Evolutionary conservation across 2,888 invertebrate genomes (phyloP).

Genomic region (Drosophila merina): DNA sequence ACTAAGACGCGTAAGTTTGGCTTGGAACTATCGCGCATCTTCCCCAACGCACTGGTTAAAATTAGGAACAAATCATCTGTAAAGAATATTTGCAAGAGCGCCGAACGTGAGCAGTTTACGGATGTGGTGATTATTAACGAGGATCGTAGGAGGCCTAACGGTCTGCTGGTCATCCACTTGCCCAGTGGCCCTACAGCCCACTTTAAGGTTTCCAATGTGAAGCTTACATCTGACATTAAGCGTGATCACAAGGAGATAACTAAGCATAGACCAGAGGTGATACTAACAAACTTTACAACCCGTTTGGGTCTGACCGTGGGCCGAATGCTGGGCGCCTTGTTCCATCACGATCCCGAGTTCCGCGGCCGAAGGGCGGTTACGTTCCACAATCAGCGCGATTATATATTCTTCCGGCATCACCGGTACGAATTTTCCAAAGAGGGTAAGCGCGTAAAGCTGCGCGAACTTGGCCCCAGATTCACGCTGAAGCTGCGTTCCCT

Average conservation of each 20-base stretch:
- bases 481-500: slow-evolving; percentile 95
- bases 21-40: slow-evolving; percentile 93
- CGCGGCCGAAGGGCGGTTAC: slow-evolving; percentile 96
- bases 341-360: slow-evolving; percentile 98
- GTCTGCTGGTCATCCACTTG: slow-evolving; percentile 95
- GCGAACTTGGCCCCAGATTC: slow-evolving; percentile 98
- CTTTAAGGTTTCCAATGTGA: slow-evolving; percentile 96
- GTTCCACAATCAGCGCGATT: slow-evolving; percentile 99
- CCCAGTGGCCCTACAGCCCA: slow-evolving; percentile 99
- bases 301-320: slow-evolving; percentile 95
- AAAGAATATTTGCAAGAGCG: slow-evolving; percentile 95
- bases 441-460: slow-evolving; percentile 89
- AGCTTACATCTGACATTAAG: slow-evolving; percentile 93
- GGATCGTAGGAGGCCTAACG: slow-evolving; percentile 95
- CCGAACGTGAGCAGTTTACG: slow-evolving; percentile 91
- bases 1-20: slow-evolving; percentile 96
- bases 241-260: slow-evolving; percentile 92
- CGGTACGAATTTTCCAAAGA: slow-evolving; percentile 96
- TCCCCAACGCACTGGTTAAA: slow-evolving; percentile 95
- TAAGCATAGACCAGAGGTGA: slow-evolving; percentile 95
- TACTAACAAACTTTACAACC: slow-evolving; percentile 98
- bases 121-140: slow-evolving; percentile 98
- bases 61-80: slow-evolving; percentile 95
- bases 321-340: slow-evolving; percentile 96
- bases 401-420: slow-evolving; percentile 99